Conservation (phyloP, 2,797 vertebrate genomes). For the Melanotaenia pygmaea region DNA sequence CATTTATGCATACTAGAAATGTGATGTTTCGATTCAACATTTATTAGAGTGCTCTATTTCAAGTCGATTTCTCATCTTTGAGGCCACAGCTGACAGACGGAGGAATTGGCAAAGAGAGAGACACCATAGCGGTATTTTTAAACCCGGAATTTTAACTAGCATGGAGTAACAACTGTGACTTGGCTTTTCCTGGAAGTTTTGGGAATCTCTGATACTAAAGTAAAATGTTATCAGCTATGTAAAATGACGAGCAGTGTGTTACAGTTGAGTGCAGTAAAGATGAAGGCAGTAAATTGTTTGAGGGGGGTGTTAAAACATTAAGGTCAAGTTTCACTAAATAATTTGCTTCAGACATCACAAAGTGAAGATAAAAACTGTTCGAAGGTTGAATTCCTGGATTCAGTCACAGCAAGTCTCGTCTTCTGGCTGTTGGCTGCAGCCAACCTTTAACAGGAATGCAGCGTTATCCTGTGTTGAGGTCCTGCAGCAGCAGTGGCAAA, state of each 20-base stretch:
- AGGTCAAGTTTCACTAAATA: constrained; percentile 18
- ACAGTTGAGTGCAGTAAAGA: constrained; percentile 10
- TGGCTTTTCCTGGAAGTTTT: constrained; percentile 9
- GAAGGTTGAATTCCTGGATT: constrained; percentile 26
- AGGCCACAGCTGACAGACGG: not conserved
- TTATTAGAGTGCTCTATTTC: not conserved
- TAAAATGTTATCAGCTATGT: not conserved
- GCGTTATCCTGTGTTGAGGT: constrained; percentile 25
- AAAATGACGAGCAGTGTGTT: not conserved
- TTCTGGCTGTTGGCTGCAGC: constrained; percentile 8
- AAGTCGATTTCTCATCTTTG: not conserved
- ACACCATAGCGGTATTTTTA: constrained; percentile 26
- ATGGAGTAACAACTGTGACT: not conserved
- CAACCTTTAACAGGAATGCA: constrained; percentile 42
- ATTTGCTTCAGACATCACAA: constrained; percentile 18
- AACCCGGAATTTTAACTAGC: constrained; percentile 34
- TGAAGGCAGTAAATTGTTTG: not conserved
- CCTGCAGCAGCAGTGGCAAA: constrained; percentile 31
- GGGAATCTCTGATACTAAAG: constrained; percentile 15
- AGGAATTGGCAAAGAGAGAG: constrained; percentile 9
- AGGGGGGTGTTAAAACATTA: constrained; percentile 8
- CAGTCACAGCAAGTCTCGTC: not conserved
- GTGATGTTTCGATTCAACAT: constrained; percentile 26
- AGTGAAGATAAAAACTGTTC: not conserved
- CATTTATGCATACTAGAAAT: constrained; percentile 38